A percentile compares a stretch with the other conserved stretches of the same genome.
phyloP scores from a whole-genome alignment of 2,888 invertebrate species.

The Formica aserva region DNA sequence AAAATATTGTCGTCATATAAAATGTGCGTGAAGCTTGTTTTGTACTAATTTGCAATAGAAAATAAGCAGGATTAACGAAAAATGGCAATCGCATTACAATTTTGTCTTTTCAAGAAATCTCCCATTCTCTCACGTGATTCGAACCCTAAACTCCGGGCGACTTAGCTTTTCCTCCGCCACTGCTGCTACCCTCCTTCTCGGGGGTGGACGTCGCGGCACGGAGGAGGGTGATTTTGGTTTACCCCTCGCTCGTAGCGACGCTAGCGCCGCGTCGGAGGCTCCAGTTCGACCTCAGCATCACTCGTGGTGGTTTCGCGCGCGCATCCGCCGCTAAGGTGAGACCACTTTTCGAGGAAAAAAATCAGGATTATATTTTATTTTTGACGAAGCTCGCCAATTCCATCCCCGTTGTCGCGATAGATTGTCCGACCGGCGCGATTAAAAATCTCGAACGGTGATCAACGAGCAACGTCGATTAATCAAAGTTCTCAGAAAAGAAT shows the following conservation, averaged over 20 bases:
- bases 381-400: background rate
- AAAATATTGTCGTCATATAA: background rate
- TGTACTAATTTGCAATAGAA: background rate
- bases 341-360: constrained; percentile 63
- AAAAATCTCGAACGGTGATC: constrained; percentile 1
- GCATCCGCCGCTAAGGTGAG: constrained; percentile 73
- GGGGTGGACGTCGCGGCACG: constrained; percentile 52
- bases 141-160: constrained; percentile 39
- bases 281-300: constrained; percentile 84
- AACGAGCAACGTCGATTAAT: background rate
- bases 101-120: background rate
- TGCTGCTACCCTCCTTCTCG: constrained; percentile 16
- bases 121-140: constrained; percentile 5
- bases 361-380: constrained; percentile 70
- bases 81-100: background rate
- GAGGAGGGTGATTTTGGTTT: constrained; percentile 76
- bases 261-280: constrained; percentile 82
- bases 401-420: background rate
- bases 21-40: background rate
- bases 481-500: background rate
- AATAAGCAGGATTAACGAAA: background rate
- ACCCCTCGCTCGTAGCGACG: constrained; percentile 79
- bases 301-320: constrained; percentile 83
- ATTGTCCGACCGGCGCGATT: background rate
- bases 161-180: constrained; percentile 53